phyloP scores from a whole-genome alignment of 1,140 invertebrate genomes.

The Cydia fagiglandana region DNA sequence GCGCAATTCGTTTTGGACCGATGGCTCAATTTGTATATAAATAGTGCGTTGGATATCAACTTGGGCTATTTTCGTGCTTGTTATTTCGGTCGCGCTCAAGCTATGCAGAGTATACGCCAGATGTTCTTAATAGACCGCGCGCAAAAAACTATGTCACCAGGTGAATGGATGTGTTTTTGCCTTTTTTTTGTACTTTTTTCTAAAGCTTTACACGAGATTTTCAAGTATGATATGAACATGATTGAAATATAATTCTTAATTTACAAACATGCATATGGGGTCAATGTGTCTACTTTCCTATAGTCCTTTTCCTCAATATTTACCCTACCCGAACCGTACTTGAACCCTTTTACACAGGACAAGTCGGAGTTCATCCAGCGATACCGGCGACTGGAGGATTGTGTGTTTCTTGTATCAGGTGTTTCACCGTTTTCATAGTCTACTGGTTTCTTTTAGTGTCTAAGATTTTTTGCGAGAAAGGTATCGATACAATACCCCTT shows the following conservation, averaged over 20 bases:
- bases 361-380: slow-evolving; percentile 62
- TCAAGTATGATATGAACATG: neutral
- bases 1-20: slow-evolving; percentile 54
- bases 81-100: slow-evolving; percentile 49
- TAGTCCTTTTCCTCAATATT: slow-evolving; percentile 43
- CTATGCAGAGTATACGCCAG: slow-evolving; percentile 20
- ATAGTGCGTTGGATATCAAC: slow-evolving; percentile 47
- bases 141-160: slow-evolving; percentile 24
- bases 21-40: slow-evolving; percentile 52
- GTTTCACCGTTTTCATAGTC: slow-evolving; percentile 45
- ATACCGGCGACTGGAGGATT: slow-evolving; percentile 8
- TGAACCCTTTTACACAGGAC: slow-evolving; percentile 72
- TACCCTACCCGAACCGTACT: slow-evolving; percentile 56
- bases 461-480: slow-evolving; percentile 40
- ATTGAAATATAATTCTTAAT: neutral
- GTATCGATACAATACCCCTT: slow-evolving; percentile 54
- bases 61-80: slow-evolving; percentile 43
- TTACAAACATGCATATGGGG: neutral
- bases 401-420: slow-evolving; percentile 41
- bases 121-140: slow-evolving; percentile 18
- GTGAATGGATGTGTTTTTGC: neutral
- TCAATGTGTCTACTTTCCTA: slow-evolving; percentile 46
- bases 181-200: neutral
- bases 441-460: slow-evolving; percentile 33
- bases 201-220: neutral